phyloP scores from a whole-genome alignment of 2,888 invertebrate species.

The Hypomecis atomaria region DNA sequence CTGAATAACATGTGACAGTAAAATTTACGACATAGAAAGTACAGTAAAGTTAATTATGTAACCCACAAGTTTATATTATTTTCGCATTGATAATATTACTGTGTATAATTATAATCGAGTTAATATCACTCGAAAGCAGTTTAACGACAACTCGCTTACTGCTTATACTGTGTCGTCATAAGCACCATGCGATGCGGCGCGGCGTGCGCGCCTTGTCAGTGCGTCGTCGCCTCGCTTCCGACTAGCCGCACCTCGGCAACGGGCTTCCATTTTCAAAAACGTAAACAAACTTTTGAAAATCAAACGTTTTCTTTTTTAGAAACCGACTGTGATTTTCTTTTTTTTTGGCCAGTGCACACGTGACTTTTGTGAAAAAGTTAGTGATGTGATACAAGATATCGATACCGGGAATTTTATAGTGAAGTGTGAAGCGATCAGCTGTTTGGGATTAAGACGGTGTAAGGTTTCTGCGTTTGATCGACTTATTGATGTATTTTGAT shows the following conservation, averaged over 20 bases:
- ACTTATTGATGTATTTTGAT: conserved; percentile 10
- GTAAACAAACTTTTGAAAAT: conserved; percentile 52
- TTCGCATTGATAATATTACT: too few species aligned
- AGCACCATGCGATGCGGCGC: conserved; percentile 45
- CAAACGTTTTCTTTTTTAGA: conserved; percentile 40
- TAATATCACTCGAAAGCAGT: conserved; percentile 1
- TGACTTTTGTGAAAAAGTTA: conserved; percentile 71
- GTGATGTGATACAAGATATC: conserved; percentile 44
- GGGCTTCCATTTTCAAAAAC: conserved; percentile 47
- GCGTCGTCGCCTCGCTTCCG: conserved; percentile 72
- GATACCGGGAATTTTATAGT: conserved; percentile 6
- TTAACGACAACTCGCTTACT: conserved; percentile 31
- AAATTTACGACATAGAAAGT: too few species aligned
- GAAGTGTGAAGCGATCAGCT: conserved; percentile 63
- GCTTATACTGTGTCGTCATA: conserved; percentile 38
- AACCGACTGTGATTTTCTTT: conserved; percentile 41
- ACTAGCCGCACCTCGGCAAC: conserved; percentile 68
- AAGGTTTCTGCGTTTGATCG: conserved; percentile 57
- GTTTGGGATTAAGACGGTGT: conserved; percentile 52
- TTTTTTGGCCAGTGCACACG: conserved; percentile 54
- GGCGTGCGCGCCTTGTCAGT: conserved; percentile 60
- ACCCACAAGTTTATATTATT: too few species aligned
- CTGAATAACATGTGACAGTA: too few species aligned
- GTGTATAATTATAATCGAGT: too few species aligned
- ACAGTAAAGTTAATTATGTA: too few species aligned